Evolutionary conservation across 2,888 invertebrate species (phyloP).

Genomic region (Rhabditoides inermis): DNA sequence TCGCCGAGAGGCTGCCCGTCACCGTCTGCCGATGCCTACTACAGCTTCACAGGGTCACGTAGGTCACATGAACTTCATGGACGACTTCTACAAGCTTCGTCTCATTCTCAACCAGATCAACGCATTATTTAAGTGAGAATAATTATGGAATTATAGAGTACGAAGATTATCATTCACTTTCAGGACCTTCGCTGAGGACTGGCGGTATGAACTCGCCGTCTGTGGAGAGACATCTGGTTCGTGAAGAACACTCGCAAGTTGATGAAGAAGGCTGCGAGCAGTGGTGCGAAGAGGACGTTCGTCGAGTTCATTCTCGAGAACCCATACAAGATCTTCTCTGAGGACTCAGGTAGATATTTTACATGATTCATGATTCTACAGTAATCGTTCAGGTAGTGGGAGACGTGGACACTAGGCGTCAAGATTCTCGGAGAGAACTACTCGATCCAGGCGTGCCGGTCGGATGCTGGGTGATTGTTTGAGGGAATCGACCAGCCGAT

Average conservation of each 20-base stretch:
- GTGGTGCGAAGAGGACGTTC: slow-evolving; percentile 85
- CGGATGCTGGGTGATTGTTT: too few species aligned
- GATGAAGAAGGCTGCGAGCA: slow-evolving; percentile 82
- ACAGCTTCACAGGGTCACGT: too few species aligned
- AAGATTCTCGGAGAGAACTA: too few species aligned
- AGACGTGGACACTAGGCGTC: slow-evolving; percentile 94
- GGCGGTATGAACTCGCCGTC: slow-evolving; percentile 76
- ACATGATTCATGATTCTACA: too few species aligned
- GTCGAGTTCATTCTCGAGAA: slow-evolving; percentile 97
- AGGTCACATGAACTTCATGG: too few species aligned
- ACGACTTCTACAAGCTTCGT: slow-evolving; percentile 86
- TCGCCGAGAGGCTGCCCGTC: slow-evolving; percentile 79
- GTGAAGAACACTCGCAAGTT: slow-evolving; percentile 84
- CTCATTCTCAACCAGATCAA: slow-evolving; percentile 96
- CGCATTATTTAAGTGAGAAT: slow-evolving; percentile 69
- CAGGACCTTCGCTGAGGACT: slow-evolving; percentile 66
- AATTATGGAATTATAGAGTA: too few species aligned
- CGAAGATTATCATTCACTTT: slow-evolving; percentile 37
- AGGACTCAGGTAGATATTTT: too few species aligned
- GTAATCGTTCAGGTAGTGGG: slow-evolving; percentile 81
- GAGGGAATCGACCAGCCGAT: too few species aligned
- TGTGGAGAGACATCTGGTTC: slow-evolving; percentile 98
- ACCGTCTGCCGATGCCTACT: too few species aligned
- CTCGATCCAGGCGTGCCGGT: too few species aligned
- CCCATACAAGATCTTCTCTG: slow-evolving; percentile 90